These are phyloP conservation scores for Sapajus apella DNA, from an alignment of 2,113 vertebrate species.

Conservation along the genomic window DNA sequence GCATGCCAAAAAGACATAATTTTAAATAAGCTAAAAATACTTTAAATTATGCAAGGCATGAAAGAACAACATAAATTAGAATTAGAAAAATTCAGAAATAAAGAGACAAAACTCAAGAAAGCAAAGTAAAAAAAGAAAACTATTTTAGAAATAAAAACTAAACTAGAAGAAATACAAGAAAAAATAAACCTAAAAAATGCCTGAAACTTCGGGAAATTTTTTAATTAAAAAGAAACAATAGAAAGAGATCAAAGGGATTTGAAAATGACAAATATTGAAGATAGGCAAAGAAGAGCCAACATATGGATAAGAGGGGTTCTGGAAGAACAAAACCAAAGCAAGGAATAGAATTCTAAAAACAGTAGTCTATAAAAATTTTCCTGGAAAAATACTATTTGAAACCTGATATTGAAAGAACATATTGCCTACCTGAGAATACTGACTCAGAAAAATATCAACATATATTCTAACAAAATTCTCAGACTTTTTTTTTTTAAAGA, in stretches of 20 bases:
- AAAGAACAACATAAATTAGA: constrained; percentile 49
- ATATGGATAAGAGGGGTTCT: not conserved
- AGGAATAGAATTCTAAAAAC: not conserved
- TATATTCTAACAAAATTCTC: not conserved
- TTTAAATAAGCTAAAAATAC: constrained; percentile 47
- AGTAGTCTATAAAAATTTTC: not conserved
- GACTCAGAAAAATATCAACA: not conserved
- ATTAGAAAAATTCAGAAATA: constrained; percentile 46
- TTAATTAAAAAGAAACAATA: not conserved
- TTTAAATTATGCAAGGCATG: constrained; percentile 58
- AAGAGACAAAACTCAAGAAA: constrained; percentile 41
- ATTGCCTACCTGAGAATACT: not conserved
- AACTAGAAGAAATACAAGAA: not conserved
- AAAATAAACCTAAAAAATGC: not conserved
- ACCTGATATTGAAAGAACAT: not conserved
- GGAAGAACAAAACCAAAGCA: not conserved
- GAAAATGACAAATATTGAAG: not conserved
- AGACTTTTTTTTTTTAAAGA: not conserved
- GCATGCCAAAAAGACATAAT: constrained; percentile 31
- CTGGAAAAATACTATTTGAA: not conserved
- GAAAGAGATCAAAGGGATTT: not conserved
- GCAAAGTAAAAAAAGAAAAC: not conserved
- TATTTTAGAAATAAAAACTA: constrained; percentile 45
- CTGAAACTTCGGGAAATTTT: not conserved
- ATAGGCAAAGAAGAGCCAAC: not conserved